A percentile compares a stretch with the other conserved stretches of the same genome.
Conservation (phyloP, 2,888 invertebrate genomes). For the Drosophila peninsularis region DNA sequence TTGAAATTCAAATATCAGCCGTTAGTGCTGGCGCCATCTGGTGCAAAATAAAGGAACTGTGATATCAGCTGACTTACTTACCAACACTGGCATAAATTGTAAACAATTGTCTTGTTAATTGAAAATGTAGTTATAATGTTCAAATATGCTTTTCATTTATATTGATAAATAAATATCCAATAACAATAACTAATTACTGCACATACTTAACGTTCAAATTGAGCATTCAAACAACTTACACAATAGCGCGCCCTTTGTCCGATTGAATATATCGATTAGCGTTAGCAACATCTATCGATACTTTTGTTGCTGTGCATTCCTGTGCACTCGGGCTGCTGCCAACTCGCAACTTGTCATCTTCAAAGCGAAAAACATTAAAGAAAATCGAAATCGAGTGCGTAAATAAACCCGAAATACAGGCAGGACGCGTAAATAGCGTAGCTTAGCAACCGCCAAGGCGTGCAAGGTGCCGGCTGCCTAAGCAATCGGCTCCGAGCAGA, state of each 20-base stretch:
- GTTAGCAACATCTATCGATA: constrained; percentile 15
- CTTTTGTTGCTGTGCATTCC: constrained; percentile 27
- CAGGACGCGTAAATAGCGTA: constrained; percentile 3
- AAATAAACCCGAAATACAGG: constrained; percentile 33
- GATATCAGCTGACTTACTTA: background rate
- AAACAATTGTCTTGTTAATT: no score
- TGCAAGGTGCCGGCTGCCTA: constrained; percentile 44
- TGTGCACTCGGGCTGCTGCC: constrained; percentile 36
- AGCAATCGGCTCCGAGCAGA: constrained; percentile 34
- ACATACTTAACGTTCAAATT: background rate
- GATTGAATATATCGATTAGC: constrained; percentile 12
- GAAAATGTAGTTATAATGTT: background rate
- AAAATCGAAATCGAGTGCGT: constrained; percentile 45
- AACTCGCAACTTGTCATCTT: constrained; percentile 53
- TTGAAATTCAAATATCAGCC: constrained; percentile 12
- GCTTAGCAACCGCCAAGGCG: constrained; percentile 22
- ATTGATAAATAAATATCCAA: background rate
- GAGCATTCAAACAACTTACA: background rate
- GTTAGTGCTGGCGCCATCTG: constrained; percentile 23
- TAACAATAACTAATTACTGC: background rate
- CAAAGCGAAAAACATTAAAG: constrained; percentile 69
- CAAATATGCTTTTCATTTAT: background rate
- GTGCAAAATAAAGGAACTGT: background rate
- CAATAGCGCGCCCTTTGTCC: background rate
- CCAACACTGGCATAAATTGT: constrained; percentile 16